Base-by-base conservation (phyloP, 1,140 invertebrate genomes). In the Arctopsyche grandis region DNA sequence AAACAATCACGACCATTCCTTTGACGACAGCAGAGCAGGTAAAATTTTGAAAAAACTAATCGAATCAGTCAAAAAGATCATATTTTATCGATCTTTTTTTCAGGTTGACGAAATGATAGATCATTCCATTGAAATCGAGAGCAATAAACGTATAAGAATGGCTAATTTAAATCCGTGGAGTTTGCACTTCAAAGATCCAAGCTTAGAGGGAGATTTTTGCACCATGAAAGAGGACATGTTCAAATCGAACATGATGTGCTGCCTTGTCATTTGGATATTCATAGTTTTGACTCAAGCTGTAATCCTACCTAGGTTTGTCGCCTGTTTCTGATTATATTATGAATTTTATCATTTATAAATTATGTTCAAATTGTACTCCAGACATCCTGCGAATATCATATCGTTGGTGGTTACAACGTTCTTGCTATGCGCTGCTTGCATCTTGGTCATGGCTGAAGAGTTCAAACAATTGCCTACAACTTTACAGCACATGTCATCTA, bases 171-270 rank as follows among this genome's bases (percentile, higher is more conserved):
- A 94, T 84, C 88, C 93, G 3, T 95, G 96, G 92, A 94, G 94
- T 1, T 89, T 99, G 16, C 92, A 93, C 70, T 98, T 98, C 85
- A 93, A 94, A 56, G 93, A 95, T 71, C 80, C 83, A 5, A 83
- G 84, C 1, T 85, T 90, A 58, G 90, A 91, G 81, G 80, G 83
- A 14, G 85, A 86, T 76, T 98, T 97, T 87, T 93, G 93, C 69
- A 92, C 95, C 83, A 88, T 97, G n/a, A 92, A 95, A 77, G 96
- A 98, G 86, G 95, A 96, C 83, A 97, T 97, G 91, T 97, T 97
- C 88, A 97, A 95, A 84, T 98, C 96, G 5, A 98, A 98, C 85
- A 94, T 98, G 89, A 91, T 96, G 83, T 98, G 96, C 86, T 96
- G 96, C 83, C 93, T 95, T 84, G 91, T 97, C 75, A 93, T 98